A percentile compares a stretch with the other conserved stretches of the same genome.
Evolutionary conservation across 2,113 vertebrate species (phyloP).

Genomic region (Climacteris rufus): DNA sequence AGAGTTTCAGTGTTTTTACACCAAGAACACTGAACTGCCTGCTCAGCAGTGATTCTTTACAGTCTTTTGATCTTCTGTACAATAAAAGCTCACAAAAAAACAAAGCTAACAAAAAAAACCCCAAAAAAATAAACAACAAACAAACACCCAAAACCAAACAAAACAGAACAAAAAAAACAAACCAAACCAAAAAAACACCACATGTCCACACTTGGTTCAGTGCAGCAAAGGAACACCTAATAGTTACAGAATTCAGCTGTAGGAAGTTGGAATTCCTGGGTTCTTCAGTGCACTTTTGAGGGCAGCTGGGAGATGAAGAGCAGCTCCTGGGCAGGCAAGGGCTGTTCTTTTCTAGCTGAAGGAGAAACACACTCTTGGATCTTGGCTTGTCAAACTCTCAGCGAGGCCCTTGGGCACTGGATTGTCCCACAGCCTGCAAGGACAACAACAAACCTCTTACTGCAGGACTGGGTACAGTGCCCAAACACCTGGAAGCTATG

Average conservation of each 20-base stretch:
- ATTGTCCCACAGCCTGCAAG: conserved; percentile 86
- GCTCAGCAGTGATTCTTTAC: not conserved
- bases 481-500: not conserved
- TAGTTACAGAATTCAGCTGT: not conserved
- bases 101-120: not conserved
- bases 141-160: not conserved
- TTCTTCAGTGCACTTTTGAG: not conserved
- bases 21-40: not conserved
- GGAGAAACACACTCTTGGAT: conserved; percentile 81
- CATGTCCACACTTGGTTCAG: not conserved
- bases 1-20: not conserved
- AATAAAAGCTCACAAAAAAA: not conserved
- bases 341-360: conserved; percentile 41
- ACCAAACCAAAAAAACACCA: not conserved
- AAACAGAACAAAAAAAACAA: not conserved
- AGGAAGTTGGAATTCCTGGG: not conserved
- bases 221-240: not conserved
- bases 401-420: conserved; percentile 13
- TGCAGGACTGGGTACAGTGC: not conserved
- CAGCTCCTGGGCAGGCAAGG: not conserved
- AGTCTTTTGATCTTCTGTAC: not conserved
- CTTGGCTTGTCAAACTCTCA: conserved; percentile 64
- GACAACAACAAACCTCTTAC: not conserved
- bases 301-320: not conserved
- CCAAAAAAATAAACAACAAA: not conserved